These are phyloP conservation scores for Zhengitettix transpicula DNA, from an alignment of 2,888 invertebrate species.

Conservation along the genomic window DNA sequence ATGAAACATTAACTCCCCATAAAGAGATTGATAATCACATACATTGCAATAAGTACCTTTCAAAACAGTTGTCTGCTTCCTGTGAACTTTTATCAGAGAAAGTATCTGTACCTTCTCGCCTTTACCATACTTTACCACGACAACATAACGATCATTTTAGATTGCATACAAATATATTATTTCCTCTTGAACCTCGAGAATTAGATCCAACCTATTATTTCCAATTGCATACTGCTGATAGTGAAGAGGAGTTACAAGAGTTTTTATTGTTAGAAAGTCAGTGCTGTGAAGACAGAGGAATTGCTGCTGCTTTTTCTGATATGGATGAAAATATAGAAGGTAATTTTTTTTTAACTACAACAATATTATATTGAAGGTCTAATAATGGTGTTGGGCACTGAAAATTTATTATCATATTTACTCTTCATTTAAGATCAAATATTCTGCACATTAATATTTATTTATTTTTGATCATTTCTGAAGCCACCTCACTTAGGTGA, in stretches of 20 bases:
- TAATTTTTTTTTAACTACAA: too few species aligned
- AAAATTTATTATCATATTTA: too few species aligned
- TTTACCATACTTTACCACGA: slow-evolving; percentile 33
- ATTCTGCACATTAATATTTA: too few species aligned
- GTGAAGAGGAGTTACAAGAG: slow-evolving; percentile 42
- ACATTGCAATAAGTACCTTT: neutral
- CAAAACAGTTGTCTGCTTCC: slow-evolving; percentile 22
- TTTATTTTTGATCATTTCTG: too few species aligned
- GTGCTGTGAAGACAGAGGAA: slow-evolving; percentile 30
- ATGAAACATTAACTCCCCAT: too few species aligned
- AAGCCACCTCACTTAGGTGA: too few species aligned
- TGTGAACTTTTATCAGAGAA: slow-evolving; percentile 6
- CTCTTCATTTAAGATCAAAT: too few species aligned
- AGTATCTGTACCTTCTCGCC: slow-evolving; percentile 9
- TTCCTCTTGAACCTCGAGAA: slow-evolving; percentile 39
- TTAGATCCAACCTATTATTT: slow-evolving; percentile 36
- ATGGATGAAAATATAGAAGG: slow-evolving; percentile 1
- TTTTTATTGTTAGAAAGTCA: slow-evolving; percentile 41
- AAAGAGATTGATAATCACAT: too few species aligned
- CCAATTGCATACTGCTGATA: slow-evolving; percentile 40
- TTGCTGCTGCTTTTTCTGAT: slow-evolving; percentile 28
- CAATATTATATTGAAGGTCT: too few species aligned
- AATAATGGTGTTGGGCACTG: too few species aligned
- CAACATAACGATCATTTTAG: too few species aligned
- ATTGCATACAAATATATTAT: slow-evolving; percentile 25